Percentiles rank a stretch among this genome's conserved stretches.
Evolutionary conservation across 2,888 invertebrate species (phyloP).

Genomic region (Pegoplata infirma): DNA sequence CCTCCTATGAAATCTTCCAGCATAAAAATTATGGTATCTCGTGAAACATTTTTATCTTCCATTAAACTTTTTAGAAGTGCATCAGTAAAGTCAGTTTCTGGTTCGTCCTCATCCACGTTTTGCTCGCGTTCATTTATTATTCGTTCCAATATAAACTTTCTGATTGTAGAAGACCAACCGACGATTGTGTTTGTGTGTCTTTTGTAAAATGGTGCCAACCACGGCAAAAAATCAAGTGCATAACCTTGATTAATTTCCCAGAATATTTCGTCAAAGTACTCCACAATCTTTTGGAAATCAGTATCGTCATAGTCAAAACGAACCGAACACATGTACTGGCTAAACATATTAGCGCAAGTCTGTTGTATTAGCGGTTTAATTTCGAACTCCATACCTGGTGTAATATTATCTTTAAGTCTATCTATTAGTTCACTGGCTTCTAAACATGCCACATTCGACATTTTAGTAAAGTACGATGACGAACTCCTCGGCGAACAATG

Average conservation of each 20-base stretch:
- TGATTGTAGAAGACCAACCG: constrained; percentile 84
- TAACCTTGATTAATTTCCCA: constrained; percentile 95
- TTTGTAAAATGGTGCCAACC: constrained; percentile 86
- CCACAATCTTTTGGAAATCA: constrained; percentile 84
- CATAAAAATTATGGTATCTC: constrained; percentile 89
- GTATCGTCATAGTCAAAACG: constrained; percentile 85
- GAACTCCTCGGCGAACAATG: constrained; percentile 89
- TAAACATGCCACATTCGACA: constrained; percentile 83
- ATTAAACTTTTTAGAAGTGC: constrained; percentile 85
- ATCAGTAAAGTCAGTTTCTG: constrained; percentile 88
- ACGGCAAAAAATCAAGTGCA: constrained; percentile 91
- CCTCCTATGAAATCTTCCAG: constrained; percentile 93
- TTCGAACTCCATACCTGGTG: constrained; percentile 78
- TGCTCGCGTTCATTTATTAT: constrained; percentile 81
- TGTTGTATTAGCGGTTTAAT: constrained; percentile 81
- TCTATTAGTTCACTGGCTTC: constrained; percentile 83
- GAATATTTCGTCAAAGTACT: constrained; percentile 91
- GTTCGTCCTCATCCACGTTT: constrained; percentile 79
- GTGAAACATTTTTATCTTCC: constrained; percentile 82
- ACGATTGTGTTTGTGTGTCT: constrained; percentile 84
- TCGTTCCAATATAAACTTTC: constrained; percentile 85
- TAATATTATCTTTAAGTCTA: constrained; percentile 79
- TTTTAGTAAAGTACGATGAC: constrained; percentile 84
- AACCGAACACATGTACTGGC: constrained; percentile 90
- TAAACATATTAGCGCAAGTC: constrained; percentile 91